Conservation (phyloP, 2,113 vertebrate species). For the Serranochromis macrocephalus region DNA sequence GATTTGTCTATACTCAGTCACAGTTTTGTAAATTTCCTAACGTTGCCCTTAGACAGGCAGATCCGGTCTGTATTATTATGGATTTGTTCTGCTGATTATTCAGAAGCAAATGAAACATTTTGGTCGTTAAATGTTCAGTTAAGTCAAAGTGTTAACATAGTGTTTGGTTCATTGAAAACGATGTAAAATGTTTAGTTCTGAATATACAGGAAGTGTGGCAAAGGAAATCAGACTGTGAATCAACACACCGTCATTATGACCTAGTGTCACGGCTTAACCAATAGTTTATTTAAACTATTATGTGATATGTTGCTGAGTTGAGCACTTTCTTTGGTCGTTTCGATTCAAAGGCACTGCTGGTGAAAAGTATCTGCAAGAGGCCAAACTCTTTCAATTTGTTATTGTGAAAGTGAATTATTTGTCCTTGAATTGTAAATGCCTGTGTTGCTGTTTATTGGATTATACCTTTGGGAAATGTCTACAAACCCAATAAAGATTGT, state of each 20-base stretch:
- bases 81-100: neutral
- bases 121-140: neutral
- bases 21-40: neutral
- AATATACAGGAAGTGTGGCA: neutral
- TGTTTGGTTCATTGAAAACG: neutral
- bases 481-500: constrained; percentile 66
- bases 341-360: neutral
- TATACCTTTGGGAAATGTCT: constrained; percentile 60
- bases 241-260: neutral
- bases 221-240: constrained; percentile 29
- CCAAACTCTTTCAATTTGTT: constrained; percentile 43
- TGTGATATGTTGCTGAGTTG: neutral
- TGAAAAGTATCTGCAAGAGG: constrained; percentile 13
- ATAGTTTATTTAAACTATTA: neutral
- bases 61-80: constrained; percentile 2
- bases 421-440: constrained; percentile 65
- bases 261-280: neutral
- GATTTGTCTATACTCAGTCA: neutral
- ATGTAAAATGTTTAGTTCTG: neutral
- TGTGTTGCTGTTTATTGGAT: constrained; percentile 70
- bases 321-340: constrained; percentile 6
- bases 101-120: neutral
- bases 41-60: neutral
- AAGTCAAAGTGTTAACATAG: neutral
- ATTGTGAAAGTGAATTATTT: constrained; percentile 63